These are phyloP conservation scores for Athalia rosae DNA, from an alignment of 2,888 invertebrate species.

Conservation along the genomic window DNA sequence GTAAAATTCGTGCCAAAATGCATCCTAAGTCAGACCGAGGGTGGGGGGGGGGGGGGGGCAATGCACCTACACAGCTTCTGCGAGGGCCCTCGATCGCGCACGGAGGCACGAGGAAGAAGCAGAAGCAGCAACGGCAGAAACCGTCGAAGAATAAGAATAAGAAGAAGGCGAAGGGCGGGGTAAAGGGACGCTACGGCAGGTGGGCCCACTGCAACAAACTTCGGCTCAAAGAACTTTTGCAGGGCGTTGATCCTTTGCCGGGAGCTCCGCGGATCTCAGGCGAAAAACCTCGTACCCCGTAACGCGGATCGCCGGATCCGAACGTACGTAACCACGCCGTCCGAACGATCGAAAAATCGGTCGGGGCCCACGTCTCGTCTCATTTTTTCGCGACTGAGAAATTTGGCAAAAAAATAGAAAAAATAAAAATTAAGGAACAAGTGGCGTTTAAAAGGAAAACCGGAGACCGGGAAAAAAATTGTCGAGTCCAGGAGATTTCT, in stretches of 20 bases:
- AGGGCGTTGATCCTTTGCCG: conserved; percentile 67
- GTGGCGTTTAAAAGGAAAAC: too few relatives aligned
- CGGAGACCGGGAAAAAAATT: too few relatives aligned
- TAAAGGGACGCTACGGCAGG: conserved; percentile 67
- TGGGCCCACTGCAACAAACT: conserved; percentile 61
- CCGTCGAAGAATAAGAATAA: not conserved
- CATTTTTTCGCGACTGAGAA: too few relatives aligned
- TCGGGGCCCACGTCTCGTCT: too few relatives aligned
- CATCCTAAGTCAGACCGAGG: conserved; percentile 64
- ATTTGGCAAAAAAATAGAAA: too few relatives aligned
- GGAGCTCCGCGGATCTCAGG: conserved; percentile 7
- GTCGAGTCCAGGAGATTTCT: too few relatives aligned
- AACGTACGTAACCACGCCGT: too few relatives aligned
- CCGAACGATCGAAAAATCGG: too few relatives aligned
- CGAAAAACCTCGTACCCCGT: too few relatives aligned
- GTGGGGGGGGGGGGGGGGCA: too few relatives aligned
- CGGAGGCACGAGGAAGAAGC: conserved; percentile 17
- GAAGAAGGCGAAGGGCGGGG: conserved; percentile 51
- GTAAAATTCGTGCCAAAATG: conserved; percentile 56
- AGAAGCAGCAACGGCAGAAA: conserved; percentile 33
- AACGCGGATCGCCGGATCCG: not conserved
- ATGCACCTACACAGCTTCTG: conserved; percentile 61
- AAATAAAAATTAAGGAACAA: too few relatives aligned
- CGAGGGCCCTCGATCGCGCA: conserved; percentile 23
- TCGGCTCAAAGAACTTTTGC: conserved; percentile 69